phyloP scores from a whole-genome alignment of 2,888 invertebrate species.

The Tenthredo scrophulariae region DNA sequence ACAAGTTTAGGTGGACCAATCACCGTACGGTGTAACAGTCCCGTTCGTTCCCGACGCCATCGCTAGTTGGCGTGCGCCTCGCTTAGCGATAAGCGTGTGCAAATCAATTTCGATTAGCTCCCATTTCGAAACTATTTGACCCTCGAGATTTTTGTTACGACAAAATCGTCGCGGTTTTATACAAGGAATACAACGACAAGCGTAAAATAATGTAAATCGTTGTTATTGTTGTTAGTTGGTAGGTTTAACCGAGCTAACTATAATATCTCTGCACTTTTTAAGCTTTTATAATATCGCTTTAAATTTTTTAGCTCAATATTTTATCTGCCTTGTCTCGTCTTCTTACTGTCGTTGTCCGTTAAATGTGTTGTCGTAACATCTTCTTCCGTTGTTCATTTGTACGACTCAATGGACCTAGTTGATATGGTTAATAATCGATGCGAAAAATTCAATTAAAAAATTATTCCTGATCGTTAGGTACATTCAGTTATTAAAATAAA shows the following conservation, averaged over 20 bases:
- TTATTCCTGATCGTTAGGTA: neutral
- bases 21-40: neutral
- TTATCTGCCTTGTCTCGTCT: conserved; percentile 4
- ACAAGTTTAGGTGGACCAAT: neutral
- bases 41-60: neutral
- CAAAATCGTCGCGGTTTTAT: conserved; percentile 8
- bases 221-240: conserved; percentile 7
- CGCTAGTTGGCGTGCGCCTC: conserved; percentile 10
- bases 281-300: neutral
- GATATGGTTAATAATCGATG: neutral
- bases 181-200: neutral
- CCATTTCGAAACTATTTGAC: neutral
- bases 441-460: neutral
- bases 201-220: neutral
- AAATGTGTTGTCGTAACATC: neutral
- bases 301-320: neutral
- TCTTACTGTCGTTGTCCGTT: conserved; percentile 15
- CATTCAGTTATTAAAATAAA: neutral
- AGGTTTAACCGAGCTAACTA: conserved; percentile 3
- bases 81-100: neutral
- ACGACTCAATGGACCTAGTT: neutral
- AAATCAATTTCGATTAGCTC: neutral
- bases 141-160: neutral
- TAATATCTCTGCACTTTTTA: neutral
- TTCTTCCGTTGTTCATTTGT: neutral